phyloP scores from a whole-genome alignment of 2,797 vertebrate genomes.

The Denticeps clupeoides region DNA sequence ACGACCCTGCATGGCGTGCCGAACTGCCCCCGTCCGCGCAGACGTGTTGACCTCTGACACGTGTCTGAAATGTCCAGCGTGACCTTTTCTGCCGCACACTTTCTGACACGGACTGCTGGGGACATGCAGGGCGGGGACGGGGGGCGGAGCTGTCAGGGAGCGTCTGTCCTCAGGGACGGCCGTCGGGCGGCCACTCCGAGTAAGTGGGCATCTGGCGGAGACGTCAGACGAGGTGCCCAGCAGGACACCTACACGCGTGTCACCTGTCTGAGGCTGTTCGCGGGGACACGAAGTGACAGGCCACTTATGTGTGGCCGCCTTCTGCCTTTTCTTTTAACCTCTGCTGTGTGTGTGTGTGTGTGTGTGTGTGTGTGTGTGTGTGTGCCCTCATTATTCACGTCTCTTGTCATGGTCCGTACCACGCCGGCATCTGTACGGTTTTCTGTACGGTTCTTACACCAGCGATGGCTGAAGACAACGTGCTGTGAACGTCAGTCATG shows the following conservation, averaged over 20 bases:
- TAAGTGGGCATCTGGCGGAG: constrained; percentile 53
- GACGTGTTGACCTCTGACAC: constrained; percentile 9
- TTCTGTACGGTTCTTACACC: too few species aligned
- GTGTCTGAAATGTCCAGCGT: constrained; percentile 15
- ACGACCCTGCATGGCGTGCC: too few species aligned
- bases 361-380: constrained; percentile 2
- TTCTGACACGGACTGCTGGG: constrained; percentile 22
- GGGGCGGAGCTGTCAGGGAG: constrained; percentile 29
- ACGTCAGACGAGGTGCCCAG: too few species aligned
- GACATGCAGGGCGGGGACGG: constrained; percentile 20
- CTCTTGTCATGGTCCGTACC: too few species aligned
- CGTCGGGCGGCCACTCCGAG: constrained; percentile 28
- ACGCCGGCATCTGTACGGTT: too few species aligned
- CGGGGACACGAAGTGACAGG: constrained; percentile 49
- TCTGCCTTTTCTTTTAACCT: constrained; percentile 15
- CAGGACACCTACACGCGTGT: constrained; percentile 41
- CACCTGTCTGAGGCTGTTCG: constrained; percentile 48
- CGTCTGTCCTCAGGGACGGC: constrained; percentile 34
- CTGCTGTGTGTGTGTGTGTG: constrained; percentile 23
- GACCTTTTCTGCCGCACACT: constrained; percentile 6
- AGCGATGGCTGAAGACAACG: too few species aligned
- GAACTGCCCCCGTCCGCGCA: too few species aligned
- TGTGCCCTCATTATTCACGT: too few species aligned
- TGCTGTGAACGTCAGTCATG: too few species aligned
- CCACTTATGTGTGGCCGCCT: constrained; percentile 44